Evolutionary conservation across 2,113 vertebrate species (phyloP), one percentile per base, ranked within the genome.

Genomic region (Pterophyllum scalare): DNA sequence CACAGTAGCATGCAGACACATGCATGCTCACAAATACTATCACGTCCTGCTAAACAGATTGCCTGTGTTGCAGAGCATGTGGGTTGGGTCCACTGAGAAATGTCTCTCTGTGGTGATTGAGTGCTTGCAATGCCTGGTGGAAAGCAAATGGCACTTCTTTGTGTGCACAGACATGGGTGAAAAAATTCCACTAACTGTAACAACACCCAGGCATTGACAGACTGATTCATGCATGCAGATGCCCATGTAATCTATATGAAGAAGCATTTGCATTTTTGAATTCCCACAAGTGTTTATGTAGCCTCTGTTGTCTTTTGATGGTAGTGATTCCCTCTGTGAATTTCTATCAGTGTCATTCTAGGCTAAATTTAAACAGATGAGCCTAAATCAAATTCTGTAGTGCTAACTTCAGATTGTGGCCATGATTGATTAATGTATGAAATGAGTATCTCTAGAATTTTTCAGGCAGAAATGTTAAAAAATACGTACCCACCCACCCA

Each of bases 11-110:
- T 35, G 35, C 46, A 49, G 19, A n/a, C 10, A 22, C 54, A 56
- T 4, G 7, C 52, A 35, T 14, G 7, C 13, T 67, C 81, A 70
- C 54, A 78, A 20, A 87, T 64, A 70, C 35, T 11, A 43, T 67
- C 70, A 22, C 70, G 87, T 85, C 75, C 70, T 58, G 56, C 59
- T 77, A 92, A 94, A 93, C 95, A 96, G 95, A 95, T 96, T 97
- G 96, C 87, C 89, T 85, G 93, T 91, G 86, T 93, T 95, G 94
- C 93, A 87, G 93, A 93, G 93, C 95, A 95, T 95, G 95, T 95
- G 95, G 95, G 64, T 91, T 92, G 90, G 94, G 88, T 94, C 93
- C 91, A 38, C 83, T 86, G 95, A 96, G 94, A 96, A 89, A 94
- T 89, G 85, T 91, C 92, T 95, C 93, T 94, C 89, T 79, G 19